These are phyloP conservation scores for Notodonta ziczac DNA, from an alignment of 2,888 invertebrate species.

Conservation along the genomic window DNA sequence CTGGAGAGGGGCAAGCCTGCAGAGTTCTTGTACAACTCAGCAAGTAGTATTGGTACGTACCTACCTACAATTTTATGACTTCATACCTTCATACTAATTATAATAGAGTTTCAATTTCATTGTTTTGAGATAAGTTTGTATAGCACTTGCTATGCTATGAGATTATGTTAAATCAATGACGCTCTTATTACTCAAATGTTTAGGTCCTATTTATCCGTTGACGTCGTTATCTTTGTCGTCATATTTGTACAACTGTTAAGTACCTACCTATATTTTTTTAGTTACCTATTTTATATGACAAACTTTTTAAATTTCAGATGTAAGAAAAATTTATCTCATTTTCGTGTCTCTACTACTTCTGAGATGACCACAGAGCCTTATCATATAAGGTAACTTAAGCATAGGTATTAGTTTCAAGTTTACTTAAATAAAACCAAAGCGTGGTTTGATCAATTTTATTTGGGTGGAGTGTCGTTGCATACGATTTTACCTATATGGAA, in stretches of 20 bases:
- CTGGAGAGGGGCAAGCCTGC: constrained; percentile 44
- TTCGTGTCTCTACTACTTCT: constrained; percentile 15
- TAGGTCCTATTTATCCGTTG: too few species aligned
- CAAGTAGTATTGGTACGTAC: constrained; percentile 41
- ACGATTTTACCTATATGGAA: constrained; percentile 39
- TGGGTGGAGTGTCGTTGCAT: constrained; percentile 58
- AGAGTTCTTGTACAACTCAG: constrained; percentile 41
- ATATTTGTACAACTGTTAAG: too few species aligned
- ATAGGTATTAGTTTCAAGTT: constrained; percentile 5
- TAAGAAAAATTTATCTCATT: constrained; percentile 2
- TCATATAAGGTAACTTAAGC: background rate
- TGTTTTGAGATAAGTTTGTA: too few species aligned
- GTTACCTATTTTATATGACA: too few species aligned
- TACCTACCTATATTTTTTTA: too few species aligned
- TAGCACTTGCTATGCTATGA: too few species aligned
- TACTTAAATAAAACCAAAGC: constrained; percentile 57
- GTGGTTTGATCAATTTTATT: constrained; percentile 59
- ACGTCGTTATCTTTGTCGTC: too few species aligned
- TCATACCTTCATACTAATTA: too few species aligned
- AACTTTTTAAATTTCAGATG: constrained; percentile 14
- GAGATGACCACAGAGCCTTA: constrained; percentile 18
- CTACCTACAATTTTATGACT: too few species aligned
- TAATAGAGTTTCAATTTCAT: too few species aligned
- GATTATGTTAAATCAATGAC: too few species aligned
- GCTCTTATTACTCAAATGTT: too few species aligned